Conservation (phyloP, 2,797 vertebrate genomes). For the Crenichthys baileyi region DNA sequence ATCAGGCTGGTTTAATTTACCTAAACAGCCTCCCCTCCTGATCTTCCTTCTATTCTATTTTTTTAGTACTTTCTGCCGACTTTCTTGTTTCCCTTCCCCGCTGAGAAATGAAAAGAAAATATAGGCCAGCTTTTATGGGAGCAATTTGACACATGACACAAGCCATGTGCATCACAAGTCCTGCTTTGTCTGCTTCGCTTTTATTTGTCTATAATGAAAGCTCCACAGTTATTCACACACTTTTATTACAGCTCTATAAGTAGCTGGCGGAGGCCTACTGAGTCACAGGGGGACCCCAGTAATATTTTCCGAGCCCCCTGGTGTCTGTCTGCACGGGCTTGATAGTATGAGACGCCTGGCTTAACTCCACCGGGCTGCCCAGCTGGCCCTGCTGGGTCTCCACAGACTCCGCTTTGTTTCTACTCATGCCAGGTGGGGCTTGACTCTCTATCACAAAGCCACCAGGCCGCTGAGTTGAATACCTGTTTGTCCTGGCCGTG, state of each 20-base stretch:
- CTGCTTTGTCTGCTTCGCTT: slow-evolving; percentile 58
- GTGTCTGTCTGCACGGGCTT: slow-evolving; percentile 68
- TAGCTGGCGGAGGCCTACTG: slow-evolving; percentile 68
- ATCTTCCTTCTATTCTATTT: slow-evolving; percentile 28
- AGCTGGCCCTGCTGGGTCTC: slow-evolving; percentile 50
- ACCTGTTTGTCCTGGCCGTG: slow-evolving; percentile 39
- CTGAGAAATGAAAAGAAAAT: slow-evolving; percentile 63
- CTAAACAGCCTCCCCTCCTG: slow-evolving; percentile 55
- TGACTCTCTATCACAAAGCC: slow-evolving; percentile 45
- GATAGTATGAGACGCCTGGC: slow-evolving; percentile 74
- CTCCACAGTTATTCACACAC: slow-evolving; percentile 63
- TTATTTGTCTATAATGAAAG: slow-evolving; percentile 69
- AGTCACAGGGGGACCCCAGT: slow-evolving; percentile 54
- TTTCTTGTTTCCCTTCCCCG: slow-evolving; percentile 40
- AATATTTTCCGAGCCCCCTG: slow-evolving; percentile 64
- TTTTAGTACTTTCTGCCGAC: slow-evolving; percentile 21
- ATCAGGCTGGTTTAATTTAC: slow-evolving; percentile 48
- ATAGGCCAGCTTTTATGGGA: slow-evolving; percentile 79
- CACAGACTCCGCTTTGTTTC: slow-evolving; percentile 54
- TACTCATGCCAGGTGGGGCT: slow-evolving; percentile 53
- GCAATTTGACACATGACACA: slow-evolving; percentile 77
- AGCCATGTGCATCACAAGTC: slow-evolving; percentile 64
- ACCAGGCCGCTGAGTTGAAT: slow-evolving; percentile 37
- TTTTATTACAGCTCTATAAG: slow-evolving; percentile 70
- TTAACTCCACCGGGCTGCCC: slow-evolving; percentile 63